Evolutionary conservation across 2,888 invertebrate species (phyloP).

Genomic region (Neocrepidodera transversa): DNA sequence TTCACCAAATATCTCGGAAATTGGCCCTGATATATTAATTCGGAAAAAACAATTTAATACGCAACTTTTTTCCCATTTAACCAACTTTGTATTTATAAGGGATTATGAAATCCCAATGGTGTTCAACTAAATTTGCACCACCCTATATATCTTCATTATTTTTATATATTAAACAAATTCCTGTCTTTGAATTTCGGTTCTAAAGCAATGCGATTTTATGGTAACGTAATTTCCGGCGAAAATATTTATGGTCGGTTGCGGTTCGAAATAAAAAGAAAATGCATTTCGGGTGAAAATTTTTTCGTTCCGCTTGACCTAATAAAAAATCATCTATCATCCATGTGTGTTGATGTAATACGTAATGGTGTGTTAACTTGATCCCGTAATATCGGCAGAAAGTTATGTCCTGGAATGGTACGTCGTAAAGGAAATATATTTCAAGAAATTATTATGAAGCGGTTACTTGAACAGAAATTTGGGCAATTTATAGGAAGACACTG

Average conservation of each 20-base stretch:
- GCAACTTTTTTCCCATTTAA: too few species aligned
- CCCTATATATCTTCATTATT: too few species aligned
- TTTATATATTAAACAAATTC: too few species aligned
- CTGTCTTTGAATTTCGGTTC: too few species aligned
- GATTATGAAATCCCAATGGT: too few species aligned
- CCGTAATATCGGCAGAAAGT: conserved; percentile 24
- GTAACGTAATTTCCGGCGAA: conserved; percentile 9
- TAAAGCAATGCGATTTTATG: too few species aligned
- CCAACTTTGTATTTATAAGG: too few species aligned
- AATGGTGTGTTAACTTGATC: conserved; percentile 22
- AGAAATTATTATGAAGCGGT: conserved; percentile 13
- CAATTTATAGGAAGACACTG: too few species aligned
- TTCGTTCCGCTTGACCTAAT: conserved; percentile 8
- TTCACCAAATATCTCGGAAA: too few species aligned
- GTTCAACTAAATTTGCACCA: too few species aligned
- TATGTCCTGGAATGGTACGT: conserved; percentile 5
- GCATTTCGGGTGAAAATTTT: conserved; percentile 5
- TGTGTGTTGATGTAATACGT: conserved; percentile 19
- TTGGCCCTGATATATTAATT: too few species aligned
- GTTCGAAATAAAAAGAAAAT: conserved; percentile 9
- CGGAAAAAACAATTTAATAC: too few species aligned
- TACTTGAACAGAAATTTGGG: conserved; percentile 2
- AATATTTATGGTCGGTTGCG: conserved; percentile 1
- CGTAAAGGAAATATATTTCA: conserved; percentile 14
- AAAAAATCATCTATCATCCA: conserved; percentile 12